Evolutionary conservation across 2,113 vertebrate species (phyloP).

Genomic region (Silurus glanis): DNA sequence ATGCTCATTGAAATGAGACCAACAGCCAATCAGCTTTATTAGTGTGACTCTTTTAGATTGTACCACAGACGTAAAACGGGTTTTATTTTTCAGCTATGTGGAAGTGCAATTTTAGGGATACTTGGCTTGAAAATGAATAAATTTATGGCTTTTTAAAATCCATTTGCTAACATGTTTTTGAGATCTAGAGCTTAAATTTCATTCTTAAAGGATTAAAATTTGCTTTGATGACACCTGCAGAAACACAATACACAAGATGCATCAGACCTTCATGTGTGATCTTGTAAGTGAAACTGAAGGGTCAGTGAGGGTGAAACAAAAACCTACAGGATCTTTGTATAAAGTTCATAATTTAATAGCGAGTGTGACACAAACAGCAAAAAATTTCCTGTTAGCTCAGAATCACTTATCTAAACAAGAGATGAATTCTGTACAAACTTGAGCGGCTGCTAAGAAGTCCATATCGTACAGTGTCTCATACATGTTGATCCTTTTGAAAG

Average conservation of each 20-base stretch:
- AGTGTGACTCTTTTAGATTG: too few relatives aligned
- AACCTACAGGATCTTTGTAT: neutral
- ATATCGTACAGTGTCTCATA: constrained; percentile 5
- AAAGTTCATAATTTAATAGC: constrained; percentile 40
- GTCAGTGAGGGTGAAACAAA: neutral
- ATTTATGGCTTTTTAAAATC: too few relatives aligned
- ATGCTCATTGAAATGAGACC: too few relatives aligned
- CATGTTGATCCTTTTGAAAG: neutral
- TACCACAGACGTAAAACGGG: too few relatives aligned
- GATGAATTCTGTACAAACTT: constrained; percentile 7
- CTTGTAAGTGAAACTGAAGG: neutral
- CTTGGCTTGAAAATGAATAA: too few relatives aligned
- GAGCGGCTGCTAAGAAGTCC: neutral
- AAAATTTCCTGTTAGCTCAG: neutral
- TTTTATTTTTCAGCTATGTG: too few relatives aligned
- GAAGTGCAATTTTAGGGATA: too few relatives aligned
- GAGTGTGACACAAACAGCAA: constrained; percentile 12
- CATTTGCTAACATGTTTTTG: too few relatives aligned
- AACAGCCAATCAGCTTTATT: too few relatives aligned
- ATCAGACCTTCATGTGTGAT: neutral
- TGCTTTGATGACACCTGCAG: too few relatives aligned
- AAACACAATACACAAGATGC: neutral
- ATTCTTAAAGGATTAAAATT: too few relatives aligned
- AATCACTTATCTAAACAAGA: constrained; percentile 17
- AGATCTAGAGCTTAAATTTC: too few relatives aligned